A percentile compares a stretch with the other conserved stretches of the same genome.
phyloP scores from a whole-genome alignment of 2,113 vertebrate species.

The Tichodroma muraria region DNA sequence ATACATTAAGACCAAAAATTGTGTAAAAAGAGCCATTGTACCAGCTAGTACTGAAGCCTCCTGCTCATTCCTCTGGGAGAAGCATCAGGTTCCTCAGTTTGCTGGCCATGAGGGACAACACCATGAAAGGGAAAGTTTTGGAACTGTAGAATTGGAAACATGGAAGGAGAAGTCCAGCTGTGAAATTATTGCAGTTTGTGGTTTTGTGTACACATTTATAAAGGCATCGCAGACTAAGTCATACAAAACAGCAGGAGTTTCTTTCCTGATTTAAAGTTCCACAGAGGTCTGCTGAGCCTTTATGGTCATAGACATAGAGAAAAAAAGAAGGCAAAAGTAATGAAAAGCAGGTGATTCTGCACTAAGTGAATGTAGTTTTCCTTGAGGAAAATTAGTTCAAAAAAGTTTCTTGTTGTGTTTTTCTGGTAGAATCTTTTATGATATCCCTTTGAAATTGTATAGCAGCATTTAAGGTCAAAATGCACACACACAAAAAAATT shows the following conservation, averaged over 20 bases:
- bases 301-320: neutral
- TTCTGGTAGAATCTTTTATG: neutral
- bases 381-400: neutral
- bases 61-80: neutral
- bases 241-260: slow-evolving; percentile 10
- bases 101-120: neutral
- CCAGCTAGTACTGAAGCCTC: neutral
- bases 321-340: slow-evolving; percentile 4
- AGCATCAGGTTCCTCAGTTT: neutral
- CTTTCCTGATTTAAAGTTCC: slow-evolving; percentile 15
- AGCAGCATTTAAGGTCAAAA: neutral
- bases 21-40: neutral
- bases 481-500: neutral
- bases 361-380: neutral
- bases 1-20: neutral
- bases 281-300: neutral
- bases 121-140: neutral
- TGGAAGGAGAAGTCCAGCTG: neutral
- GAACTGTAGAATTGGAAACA: neutral
- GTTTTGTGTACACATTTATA: neutral
- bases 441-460: neutral
- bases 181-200: neutral
- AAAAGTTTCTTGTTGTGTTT: neutral
- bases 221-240: neutral
- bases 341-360: neutral